Base-by-base conservation (phyloP, 2,797 vertebrate species). In the Premnoplex brunnescens region DNA sequence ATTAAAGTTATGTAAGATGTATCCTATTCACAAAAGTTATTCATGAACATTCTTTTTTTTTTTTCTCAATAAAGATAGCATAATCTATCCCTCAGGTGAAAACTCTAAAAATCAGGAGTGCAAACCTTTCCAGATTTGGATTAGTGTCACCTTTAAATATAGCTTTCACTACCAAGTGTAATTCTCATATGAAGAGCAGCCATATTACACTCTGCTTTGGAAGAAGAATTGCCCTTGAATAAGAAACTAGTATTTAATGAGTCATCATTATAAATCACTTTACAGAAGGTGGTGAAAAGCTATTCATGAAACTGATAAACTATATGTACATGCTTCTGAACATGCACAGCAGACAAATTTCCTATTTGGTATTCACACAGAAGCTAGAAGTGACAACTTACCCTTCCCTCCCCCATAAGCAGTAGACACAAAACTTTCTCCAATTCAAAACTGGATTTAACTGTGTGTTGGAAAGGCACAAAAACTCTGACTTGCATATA, bases 201-300 rank as follows among this genome's bases (percentile, higher is more conserved):
- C 64, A 48, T 93, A 63, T 52, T 76, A 51, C 18, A 49, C 10
- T 23, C 34, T 77, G 20, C 41, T 91, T 91, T 85, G 39, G 58
- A 90, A 89, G 62, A 93, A 89, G 37, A 58, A 92, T 77, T 4
- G 1, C 27, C 60, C 48, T 76, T 52, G 64, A 94, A 94, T 87
- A 85, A 51, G 54, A 83, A 91, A 62, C 54, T 66, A 76, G 27
- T 64, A 59, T 79, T 89, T 93, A 92, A 79, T 76, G 32, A 89
- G 34, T 73, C 60, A 91, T 88, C 80, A 89, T 44, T 91, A 79
- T 82, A 92, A 95, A 93, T 92, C 71, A 92, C 34, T 92, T 94
- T 74, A 87, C 14, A 60, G n/a, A 67, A 60, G 41, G 56, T 36
- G 41, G 24, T 76, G 68, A 76, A 83, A 89, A 76, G 21, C 36